Percentiles rank a stretch among this genome's conserved stretches.
Conservation (phyloP, 2,888 invertebrate genomes). For the Pterobdella sp. region DNA sequence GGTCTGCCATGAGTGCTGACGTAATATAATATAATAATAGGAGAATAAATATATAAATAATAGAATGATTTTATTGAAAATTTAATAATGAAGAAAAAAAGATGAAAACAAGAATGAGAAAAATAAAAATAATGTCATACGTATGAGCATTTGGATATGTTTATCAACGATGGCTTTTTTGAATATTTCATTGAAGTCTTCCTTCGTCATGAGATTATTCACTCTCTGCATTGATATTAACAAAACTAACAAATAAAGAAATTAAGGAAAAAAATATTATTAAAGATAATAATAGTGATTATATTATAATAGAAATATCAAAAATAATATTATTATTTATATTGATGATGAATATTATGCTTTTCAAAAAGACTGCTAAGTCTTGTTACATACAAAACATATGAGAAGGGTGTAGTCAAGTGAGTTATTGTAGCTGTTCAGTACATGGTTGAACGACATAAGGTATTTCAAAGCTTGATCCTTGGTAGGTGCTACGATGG, state of each 20-base stretch:
- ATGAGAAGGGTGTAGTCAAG: background rate
- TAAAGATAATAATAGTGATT: background rate
- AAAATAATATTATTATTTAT: background rate
- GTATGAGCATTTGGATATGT: background rate
- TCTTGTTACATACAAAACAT: background rate
- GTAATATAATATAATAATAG: background rate
- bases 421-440: background rate
- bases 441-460: background rate
- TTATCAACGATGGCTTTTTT: background rate
- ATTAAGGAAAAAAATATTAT: background rate
- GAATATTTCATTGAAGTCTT: background rate
- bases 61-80: background rate
- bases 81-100: background rate
- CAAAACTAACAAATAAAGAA: background rate
- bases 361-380: no score
- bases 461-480: background rate
- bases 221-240: background rate
- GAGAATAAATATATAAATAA: background rate
- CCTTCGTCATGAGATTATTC: background rate
- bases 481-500: background rate
- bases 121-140: background rate
- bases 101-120: background rate
- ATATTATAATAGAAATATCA: background rate
- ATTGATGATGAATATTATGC: background rate
- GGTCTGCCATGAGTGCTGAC: constrained; percentile 1